These are phyloP conservation scores for Protonemura montana DNA, from an alignment of 2,888 invertebrate genomes.

Conservation along the genomic window DNA sequence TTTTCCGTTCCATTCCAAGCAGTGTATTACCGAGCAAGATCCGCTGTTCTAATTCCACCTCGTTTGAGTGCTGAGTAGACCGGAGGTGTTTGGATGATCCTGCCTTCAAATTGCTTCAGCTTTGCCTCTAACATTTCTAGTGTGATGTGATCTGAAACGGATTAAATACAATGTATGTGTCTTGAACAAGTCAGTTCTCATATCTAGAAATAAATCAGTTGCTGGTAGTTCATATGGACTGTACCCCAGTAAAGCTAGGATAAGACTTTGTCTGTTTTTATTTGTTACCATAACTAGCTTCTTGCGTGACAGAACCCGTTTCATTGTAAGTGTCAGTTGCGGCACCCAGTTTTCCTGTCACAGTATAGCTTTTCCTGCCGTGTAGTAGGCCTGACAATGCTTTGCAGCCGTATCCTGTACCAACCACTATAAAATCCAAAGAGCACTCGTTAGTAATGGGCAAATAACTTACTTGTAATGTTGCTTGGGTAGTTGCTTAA, in stretches of 20 bases:
- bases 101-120: slow-evolving; percentile 51
- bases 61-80: slow-evolving; percentile 52
- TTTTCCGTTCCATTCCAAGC: not conserved
- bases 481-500: too few species aligned
- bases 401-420: slow-evolving; percentile 53
- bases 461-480: too few species aligned
- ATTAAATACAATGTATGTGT: too few species aligned
- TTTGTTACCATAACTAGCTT: slow-evolving; percentile 52
- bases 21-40: slow-evolving; percentile 51
- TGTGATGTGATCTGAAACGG: slow-evolving; percentile 51
- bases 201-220: too few species aligned
- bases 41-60: slow-evolving; percentile 51
- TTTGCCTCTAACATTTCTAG: slow-evolving; percentile 49
- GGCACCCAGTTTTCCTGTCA: slow-evolving; percentile 52
- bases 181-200: not conserved
- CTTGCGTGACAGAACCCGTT: slow-evolving; percentile 51
- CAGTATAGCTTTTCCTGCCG: slow-evolving; percentile 53
- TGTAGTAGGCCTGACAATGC: slow-evolving; percentile 52
- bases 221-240: too few species aligned
- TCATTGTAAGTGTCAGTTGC: slow-evolving; percentile 54
- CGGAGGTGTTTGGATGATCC: slow-evolving; percentile 53
- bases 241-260: too few species aligned
- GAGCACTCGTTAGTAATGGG: too few species aligned
- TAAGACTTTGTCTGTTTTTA: too few species aligned
- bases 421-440: slow-evolving; percentile 53